Base-by-base conservation (phyloP, 1,140 invertebrate species). In the Cylas formicarius region DNA sequence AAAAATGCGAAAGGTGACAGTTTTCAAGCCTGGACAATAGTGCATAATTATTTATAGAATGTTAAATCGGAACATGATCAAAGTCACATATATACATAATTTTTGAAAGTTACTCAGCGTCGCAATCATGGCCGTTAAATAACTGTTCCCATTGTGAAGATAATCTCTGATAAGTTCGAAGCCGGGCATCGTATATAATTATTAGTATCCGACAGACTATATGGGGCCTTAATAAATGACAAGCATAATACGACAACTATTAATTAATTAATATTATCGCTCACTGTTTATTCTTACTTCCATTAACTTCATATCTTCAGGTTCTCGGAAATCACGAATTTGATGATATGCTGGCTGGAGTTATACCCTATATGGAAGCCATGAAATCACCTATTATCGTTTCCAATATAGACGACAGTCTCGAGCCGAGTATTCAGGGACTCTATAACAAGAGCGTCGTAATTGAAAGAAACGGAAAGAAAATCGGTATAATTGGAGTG, bases 291-390 rank as follows among this genome's bases (percentile, higher is more conserved):
- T n/a, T n/a, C n/a, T n/a, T n/a, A n/a, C n/a, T n/a, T n/a, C n/a
- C n/a, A n/a, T n/a, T n/a, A n/a, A n/a, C n/a, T n/a, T n/a, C n/a
- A n/a, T n/a, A n/a, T 8, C 61, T 60, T 24, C 52, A 89, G 86
- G 81, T 84, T 0, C 59, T 92, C 8, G 90, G 90, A 5, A 93
- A 93, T 61, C 90, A 93, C 56, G 90, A 93, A 61, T 93, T 93
- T 60, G 89, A 92, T 56, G 74, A 87, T 56, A 77, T 76, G 0
- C 69, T 90, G 1, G 74, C 68, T 1, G 87, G 85, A 0, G 53
- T 90, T 0, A 70, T 83, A 1, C 82, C 84, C 0, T 90, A 89
- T 61, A 53, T 91, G 8, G 61, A 76, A 52, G 66, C 63, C 4
- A 57, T 86, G 4, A 67, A 77, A 2, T 73, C 77, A 0, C 77